These are phyloP conservation scores for Malurus cyaneus DNA, from an alignment of 2,113 vertebrate genomes.

Conservation along the genomic window DNA sequence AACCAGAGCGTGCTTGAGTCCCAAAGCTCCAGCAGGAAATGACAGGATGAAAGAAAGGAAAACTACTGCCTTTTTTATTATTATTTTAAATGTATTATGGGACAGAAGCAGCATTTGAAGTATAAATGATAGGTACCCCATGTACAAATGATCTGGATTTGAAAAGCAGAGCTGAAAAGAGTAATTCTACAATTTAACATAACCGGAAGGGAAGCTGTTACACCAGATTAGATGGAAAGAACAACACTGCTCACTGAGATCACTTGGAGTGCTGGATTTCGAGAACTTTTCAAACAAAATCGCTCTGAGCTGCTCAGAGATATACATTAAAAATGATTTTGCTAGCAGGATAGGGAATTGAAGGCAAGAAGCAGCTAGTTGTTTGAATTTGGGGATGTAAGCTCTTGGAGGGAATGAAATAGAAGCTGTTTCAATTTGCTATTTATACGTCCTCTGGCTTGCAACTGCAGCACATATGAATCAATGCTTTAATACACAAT, in stretches of 20 bases:
- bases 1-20: background rate
- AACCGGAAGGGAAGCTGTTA: background rate
- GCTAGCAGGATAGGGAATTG: background rate
- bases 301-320: background rate
- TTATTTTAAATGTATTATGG: background rate
- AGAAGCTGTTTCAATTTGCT: slow-evolving; percentile 31
- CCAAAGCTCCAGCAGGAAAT: background rate
- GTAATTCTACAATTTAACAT: background rate
- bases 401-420: background rate
- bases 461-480: slow-evolving; percentile 9
- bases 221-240: background rate
- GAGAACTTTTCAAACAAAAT: slow-evolving; percentile 5
- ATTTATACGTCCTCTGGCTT: slow-evolving; percentile 26
- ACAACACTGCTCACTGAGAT: background rate
- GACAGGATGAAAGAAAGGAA: background rate
- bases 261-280: background rate
- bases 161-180: background rate
- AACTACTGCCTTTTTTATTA: background rate
- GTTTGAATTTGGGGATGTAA: slow-evolving; percentile 12
- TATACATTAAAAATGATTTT: background rate
- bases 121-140: background rate
- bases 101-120: background rate
- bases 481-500: background rate
- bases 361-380: slow-evolving; percentile 11
- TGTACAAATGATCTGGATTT: background rate